Conservation (phyloP, 2,888 invertebrate genomes). For the Brachycybe producta region DNA sequence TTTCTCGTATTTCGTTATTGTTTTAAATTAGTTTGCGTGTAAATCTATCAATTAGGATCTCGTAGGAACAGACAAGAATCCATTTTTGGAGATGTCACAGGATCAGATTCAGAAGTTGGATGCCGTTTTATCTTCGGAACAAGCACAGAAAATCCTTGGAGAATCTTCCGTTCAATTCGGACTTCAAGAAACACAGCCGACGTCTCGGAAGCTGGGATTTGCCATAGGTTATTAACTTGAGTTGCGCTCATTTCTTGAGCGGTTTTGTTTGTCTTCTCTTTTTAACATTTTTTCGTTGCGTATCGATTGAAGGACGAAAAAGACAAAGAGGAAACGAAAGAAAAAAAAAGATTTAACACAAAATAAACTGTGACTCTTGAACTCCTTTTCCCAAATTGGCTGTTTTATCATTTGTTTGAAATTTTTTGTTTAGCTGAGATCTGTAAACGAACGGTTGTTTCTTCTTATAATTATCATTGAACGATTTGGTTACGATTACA, state of each 20-base stretch:
- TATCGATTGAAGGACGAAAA: no score
- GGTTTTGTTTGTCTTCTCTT: background rate
- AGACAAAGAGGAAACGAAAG: no score
- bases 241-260: background rate
- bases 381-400: no score
- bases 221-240: background rate
- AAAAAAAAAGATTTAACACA: no score
- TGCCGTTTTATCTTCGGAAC: constrained; percentile 41
- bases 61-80: constrained; percentile 16
- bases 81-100: constrained; percentile 34
- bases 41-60: constrained; percentile 10
- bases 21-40: background rate
- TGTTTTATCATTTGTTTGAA: no score
- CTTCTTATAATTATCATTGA: background rate
- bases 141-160: constrained; percentile 42
- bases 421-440: no score
- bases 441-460: no score
- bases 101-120: constrained; percentile 41
- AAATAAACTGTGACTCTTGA: no score
- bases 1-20: background rate
- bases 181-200: constrained; percentile 4
- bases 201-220: constrained; percentile 8
- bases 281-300: no score
- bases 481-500: background rate
- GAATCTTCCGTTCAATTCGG: constrained; percentile 25